Base-by-base conservation (phyloP, 1,140 invertebrate species). In the Bombus superbus region DNA sequence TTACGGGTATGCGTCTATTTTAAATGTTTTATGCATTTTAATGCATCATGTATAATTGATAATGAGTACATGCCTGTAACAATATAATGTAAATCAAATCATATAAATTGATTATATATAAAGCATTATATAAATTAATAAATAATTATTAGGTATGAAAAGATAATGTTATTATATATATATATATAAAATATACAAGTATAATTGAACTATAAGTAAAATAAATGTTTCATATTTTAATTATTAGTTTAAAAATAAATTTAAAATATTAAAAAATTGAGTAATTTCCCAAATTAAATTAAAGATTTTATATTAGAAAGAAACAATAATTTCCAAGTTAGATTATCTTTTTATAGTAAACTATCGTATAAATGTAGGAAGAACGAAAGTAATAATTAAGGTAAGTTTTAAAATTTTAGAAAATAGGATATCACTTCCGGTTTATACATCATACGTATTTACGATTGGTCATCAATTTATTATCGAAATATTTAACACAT, bases 341-440 rank as follows among this genome's bases (percentile, higher is more conserved):
- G 3, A 53, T 25, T 53, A 53, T 5, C 6, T 8, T 22, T 53
- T 53, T 53, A 53, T 18, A 53, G 47, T 22, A 53, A 32, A 25
- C 1, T 32, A 42, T 11, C 9, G 22, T 25, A 44, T 73, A 15
- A 73, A 35, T 72, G 25, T 18, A 13, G 22, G 22, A 42, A 3
- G 5, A 35, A 28, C 4, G 9, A 77, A 62, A 69, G 1, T 2
- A 5, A 53, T 47, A 82, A n/a, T 75, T 38, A 40, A 68, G 35
- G 42, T 59, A 77, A 57, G 25, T 75, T 44, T 57, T 35, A 4
- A 44, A 44, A 44, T 82, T 82, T 6, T 15, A 47, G 4, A 28
- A 66, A 83, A 40, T 42, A 57, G 8, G 38, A 83, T 42, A 42
- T n/a, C 28, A 83, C 5, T 77, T 83, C 81, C 74, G 81, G 81